phyloP scores from a whole-genome alignment of 2,888 invertebrate species.

The Eumerus sabulonum region DNA sequence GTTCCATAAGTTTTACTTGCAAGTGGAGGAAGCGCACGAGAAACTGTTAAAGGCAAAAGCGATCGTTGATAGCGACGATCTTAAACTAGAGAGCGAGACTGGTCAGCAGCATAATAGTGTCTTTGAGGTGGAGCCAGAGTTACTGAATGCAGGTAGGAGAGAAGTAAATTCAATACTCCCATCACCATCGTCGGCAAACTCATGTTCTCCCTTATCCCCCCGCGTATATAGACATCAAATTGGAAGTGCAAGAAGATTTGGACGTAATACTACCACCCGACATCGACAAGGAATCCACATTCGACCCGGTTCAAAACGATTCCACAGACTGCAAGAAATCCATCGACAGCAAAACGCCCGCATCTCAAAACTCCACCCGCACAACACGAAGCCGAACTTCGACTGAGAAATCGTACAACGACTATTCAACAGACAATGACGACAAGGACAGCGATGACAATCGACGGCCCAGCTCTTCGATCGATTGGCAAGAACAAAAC shows the following conservation, averaged over 20 bases:
- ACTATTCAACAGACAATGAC: constrained; percentile 35
- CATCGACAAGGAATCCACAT: neutral
- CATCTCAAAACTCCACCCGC: constrained; percentile 23
- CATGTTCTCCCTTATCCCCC: neutral
- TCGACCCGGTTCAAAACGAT: constrained; percentile 17
- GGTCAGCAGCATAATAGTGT: neutral
- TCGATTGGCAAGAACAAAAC: constrained; percentile 38
- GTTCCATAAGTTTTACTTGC: constrained; percentile 74
- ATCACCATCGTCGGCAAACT: neutral
- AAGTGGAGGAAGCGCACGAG: constrained; percentile 71
- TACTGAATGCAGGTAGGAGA: constrained; percentile 47
- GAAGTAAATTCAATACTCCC: neutral
- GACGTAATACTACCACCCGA: constrained; percentile 8
- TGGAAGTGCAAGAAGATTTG: constrained; percentile 48
- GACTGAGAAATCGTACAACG: constrained; percentile 16
- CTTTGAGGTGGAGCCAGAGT: constrained; percentile 14
- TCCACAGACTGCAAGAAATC: constrained; percentile 16
- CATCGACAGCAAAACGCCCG: neutral
- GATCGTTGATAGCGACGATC: constrained; percentile 17
- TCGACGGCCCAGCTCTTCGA: constrained; percentile 1
- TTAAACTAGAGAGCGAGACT: constrained; percentile 31
- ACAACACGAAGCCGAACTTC: constrained; percentile 46
- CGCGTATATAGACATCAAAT: constrained; percentile 44
- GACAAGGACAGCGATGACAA: constrained; percentile 9
- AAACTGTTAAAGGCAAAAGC: neutral